These are phyloP conservation scores for Buphagus erythrorhynchus DNA, from an alignment of 2,797 vertebrate species.

Conservation along the genomic window DNA sequence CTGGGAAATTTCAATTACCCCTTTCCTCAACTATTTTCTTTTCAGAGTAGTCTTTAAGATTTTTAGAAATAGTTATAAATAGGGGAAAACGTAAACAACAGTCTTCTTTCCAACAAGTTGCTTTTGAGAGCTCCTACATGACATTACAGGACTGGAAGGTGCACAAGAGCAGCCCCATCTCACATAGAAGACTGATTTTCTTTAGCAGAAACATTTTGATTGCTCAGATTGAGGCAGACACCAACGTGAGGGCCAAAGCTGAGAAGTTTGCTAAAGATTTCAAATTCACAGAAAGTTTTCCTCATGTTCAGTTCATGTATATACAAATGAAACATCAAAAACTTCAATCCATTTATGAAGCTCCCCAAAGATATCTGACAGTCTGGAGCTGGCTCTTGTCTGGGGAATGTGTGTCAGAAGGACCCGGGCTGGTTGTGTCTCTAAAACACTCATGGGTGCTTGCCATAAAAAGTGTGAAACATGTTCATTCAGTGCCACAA, in stretches of 20 bases:
- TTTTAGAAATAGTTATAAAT: neutral
- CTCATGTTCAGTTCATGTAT: neutral
- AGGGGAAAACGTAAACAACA: neutral
- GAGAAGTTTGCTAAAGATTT: neutral
- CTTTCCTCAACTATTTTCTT: conserved; percentile 16
- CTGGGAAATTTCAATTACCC: conserved; percentile 12
- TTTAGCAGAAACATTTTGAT: neutral
- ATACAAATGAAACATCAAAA: neutral
- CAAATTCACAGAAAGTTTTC: neutral
- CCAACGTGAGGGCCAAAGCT: neutral
- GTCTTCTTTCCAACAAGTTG: neutral
- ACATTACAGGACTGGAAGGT: neutral
- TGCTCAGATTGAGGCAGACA: neutral
- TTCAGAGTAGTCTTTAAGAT: neutral
- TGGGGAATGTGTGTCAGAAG: no score
- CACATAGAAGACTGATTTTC: neutral
- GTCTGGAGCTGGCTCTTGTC: neutral
- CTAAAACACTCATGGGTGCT: neutral
- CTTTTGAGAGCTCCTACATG: neutral
- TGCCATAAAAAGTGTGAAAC: accelerated
- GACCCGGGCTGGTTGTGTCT: neutral
- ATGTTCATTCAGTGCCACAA: accelerated
- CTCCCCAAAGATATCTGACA: neutral
- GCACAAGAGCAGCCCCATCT: neutral
- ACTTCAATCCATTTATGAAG: neutral